Percentiles rank a stretch among this genome's conserved stretches.
Evolutionary conservation across 2,797 vertebrate genomes (phyloP).

Genomic region (Myioborus melanocephalus): DNA sequence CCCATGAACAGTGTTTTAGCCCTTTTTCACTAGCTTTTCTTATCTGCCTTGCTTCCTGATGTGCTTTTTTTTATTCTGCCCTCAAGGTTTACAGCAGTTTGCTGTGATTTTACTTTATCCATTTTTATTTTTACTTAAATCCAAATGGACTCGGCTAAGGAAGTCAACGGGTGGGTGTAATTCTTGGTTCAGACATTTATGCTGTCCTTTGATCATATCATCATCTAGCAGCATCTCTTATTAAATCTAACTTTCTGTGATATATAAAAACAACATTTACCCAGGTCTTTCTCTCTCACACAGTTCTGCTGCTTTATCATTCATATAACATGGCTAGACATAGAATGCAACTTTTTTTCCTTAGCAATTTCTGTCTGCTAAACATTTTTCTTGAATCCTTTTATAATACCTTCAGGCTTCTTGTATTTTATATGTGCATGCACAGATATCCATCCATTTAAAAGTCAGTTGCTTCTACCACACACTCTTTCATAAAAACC

Average conservation of each 20-base stretch:
- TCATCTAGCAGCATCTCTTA: slow-evolving; percentile 21
- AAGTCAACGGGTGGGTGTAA: slow-evolving; percentile 10
- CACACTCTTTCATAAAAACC: slow-evolving; percentile 28
- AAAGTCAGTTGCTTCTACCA: slow-evolving; percentile 39
- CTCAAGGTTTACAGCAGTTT: slow-evolving; percentile 46
- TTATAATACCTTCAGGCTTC: slow-evolving; percentile 40
- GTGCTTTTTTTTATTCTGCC: slow-evolving; percentile 55
- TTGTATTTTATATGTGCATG: slow-evolving; percentile 16
- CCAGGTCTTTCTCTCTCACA: neutral
- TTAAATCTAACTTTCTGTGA: neutral
- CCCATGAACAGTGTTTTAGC: slow-evolving; percentile 21
- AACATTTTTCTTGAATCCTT: slow-evolving; percentile 31
- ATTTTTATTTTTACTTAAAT: slow-evolving; percentile 52
- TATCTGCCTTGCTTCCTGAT: slow-evolving; percentile 48
- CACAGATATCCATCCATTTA: slow-evolving; percentile 27
- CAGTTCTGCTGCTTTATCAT: neutral
- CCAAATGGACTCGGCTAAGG: neutral
- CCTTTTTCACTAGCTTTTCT: slow-evolving; percentile 42
- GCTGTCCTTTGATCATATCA: neutral
- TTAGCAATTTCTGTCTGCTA: slow-evolving; percentile 6
- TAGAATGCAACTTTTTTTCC: neutral
- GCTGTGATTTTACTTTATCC: slow-evolving; percentile 37
- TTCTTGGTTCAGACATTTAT: slow-evolving; percentile 31
- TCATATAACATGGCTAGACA: neutral
- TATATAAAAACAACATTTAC: slow-evolving; percentile 7